Base-by-base conservation (phyloP, 2,797 vertebrate genomes). In the Buceros bicornis region DNA sequence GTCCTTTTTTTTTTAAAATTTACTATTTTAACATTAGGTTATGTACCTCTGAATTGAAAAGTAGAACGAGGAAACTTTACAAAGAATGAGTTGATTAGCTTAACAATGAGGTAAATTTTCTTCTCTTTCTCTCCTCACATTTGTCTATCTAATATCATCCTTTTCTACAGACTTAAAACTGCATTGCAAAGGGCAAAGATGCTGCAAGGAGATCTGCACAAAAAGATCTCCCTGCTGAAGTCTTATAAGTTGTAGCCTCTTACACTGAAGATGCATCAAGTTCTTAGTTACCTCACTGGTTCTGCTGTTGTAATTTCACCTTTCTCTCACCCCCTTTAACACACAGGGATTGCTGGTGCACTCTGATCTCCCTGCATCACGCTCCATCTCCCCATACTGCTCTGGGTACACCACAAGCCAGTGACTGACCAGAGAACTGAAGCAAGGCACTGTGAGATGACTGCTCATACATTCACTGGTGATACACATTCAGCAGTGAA, bases 371-470 rank as follows among this genome's bases (percentile, higher is more conserved):
- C 24, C 43, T 67, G 48, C 37, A 71, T 24, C 29, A 28, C 0
- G 0, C 77, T 58, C 31, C 29, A 17, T 17, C 22, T 85, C 19
- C n/a, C 3, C 42, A 0, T 24, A 35, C 42, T 50, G 22, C 47
- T 28, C 17, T 73, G 51, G 25, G 45, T 57, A 26, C 13, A 29
- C 16, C 50, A 40, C 0, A 5, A 33, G 31, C 12, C 42, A 53
- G 43, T 16, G 35, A 47, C 11, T 22, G 50, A 13, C 13, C 28
- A 4, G n/a, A 29, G 54, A 77, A 42, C 4, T 18, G 45, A 60
- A 64, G 28, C 4, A 51, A 57, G 28, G 15, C 47, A 24, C 53
- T 35, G 22, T 0, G 0, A 60, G 19, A 16, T 40, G 35, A 42
- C 33, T 66, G 20, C n/a, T 35, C 16, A 22, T 12, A 45, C 29